Percentiles rank a stretch among this genome's conserved stretches.
phyloP scores from a whole-genome alignment of 2,113 vertebrate species.

The Dipodomys merriami region DNA sequence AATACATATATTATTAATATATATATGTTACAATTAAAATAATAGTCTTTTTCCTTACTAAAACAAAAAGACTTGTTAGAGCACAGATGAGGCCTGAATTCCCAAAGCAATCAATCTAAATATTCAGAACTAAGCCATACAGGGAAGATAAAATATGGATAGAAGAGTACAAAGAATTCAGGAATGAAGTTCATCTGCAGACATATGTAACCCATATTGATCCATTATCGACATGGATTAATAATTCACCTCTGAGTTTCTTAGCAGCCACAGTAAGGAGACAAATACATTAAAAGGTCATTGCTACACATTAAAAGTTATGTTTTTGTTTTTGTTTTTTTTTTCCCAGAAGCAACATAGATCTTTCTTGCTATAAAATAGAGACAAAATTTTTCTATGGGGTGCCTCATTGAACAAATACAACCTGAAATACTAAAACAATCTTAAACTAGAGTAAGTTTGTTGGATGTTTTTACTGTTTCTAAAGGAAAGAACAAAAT shows the following conservation, averaged over 20 bases:
- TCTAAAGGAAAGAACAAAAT: constrained; percentile 27
- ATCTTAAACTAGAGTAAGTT: background rate
- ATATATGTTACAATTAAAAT: background rate
- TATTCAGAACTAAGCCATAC: background rate
- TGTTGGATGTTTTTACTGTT: constrained; percentile 12
- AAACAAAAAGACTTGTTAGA: background rate
- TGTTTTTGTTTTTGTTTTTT: background rate
- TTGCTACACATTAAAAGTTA: background rate
- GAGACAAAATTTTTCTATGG: background rate
- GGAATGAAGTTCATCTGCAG: background rate
- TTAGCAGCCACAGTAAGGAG: background rate
- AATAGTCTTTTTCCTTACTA: background rate
- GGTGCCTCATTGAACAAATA: background rate
- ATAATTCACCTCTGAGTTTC: background rate
- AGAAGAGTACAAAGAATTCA: background rate
- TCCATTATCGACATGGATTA: background rate
- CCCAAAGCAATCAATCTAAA: background rate
- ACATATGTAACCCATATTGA: no score
- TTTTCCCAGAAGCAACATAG: constrained; percentile 7
- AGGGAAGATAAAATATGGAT: background rate
- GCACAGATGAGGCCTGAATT: background rate
- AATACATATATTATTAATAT: background rate
- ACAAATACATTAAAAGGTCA: background rate
- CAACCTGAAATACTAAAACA: background rate
- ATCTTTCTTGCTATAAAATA: constrained; percentile 16